These are phyloP conservation scores for honey bee (Apis mellifera) DNA, from an alignment of 1,140 invertebrate genomes.

Conservation along the genomic window DNA sequence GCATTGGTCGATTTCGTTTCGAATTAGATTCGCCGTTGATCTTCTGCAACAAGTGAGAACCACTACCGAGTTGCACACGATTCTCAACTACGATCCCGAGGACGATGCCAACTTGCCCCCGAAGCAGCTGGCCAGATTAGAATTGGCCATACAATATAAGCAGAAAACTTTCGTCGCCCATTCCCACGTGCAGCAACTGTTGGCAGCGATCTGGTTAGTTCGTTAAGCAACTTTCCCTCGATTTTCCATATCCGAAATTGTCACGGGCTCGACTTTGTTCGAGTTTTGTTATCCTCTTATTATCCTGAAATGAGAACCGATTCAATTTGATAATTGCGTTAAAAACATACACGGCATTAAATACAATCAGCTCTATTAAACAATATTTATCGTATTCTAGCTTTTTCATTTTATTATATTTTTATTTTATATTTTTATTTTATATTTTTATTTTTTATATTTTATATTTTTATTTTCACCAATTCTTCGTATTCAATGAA, in stretches of 20 bases:
- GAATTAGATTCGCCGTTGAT: slow-evolving; percentile 89
- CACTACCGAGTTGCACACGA: slow-evolving; percentile 94
- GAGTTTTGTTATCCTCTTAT: background rate
- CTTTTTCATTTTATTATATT: no score
- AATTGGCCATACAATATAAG: slow-evolving; percentile 94
- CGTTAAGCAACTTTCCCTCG: background rate
- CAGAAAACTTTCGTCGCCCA: slow-evolving; percentile 98
- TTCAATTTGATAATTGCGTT: no score
- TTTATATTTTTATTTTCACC: no score
- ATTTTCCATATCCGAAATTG: slow-evolving; percentile 6
- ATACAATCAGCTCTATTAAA: no score
- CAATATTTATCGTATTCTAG: no score
- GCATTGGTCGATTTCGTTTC: background rate
- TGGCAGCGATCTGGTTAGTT: slow-evolving; percentile 90
- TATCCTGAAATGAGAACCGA: no score
- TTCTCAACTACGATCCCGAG: slow-evolving; percentile 92
- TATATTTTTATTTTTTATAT: no score
- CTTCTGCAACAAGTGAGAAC: slow-evolving; percentile 93
- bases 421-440: no score
- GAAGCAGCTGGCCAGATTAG: slow-evolving; percentile 88
- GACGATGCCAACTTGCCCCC: slow-evolving; percentile 86
- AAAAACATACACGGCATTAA: no score
- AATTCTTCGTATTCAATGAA: no score
- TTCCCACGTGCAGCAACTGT: slow-evolving; percentile 95
- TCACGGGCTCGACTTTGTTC: background rate